These are phyloP conservation scores for Caradrina clavipalpis DNA, from an alignment of 2,888 invertebrate species.

Conservation along the genomic window DNA sequence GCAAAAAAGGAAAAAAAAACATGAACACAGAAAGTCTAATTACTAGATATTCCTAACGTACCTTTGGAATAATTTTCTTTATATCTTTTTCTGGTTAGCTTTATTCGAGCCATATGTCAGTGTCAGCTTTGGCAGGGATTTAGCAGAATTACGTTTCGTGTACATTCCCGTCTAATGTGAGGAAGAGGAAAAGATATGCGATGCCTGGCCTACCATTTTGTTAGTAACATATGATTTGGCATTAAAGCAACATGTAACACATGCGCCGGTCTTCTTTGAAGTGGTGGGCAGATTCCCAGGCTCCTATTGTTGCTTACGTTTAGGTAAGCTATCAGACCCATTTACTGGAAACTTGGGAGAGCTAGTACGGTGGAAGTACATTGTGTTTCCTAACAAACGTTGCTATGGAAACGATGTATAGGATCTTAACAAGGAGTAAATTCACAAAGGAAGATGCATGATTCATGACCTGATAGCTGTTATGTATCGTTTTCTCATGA, in stretches of 20 bases:
- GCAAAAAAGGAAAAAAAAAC: slow-evolving; percentile 6
- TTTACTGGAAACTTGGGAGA: neutral
- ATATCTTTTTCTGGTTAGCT: slow-evolving; percentile 32
- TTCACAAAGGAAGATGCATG: too few relatives aligned
- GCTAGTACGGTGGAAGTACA: too few relatives aligned
- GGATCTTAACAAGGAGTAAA: neutral
- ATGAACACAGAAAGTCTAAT: slow-evolving; percentile 18
- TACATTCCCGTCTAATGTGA: slow-evolving; percentile 36
- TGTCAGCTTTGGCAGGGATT: slow-evolving; percentile 52
- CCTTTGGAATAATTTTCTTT: slow-evolving; percentile 29
- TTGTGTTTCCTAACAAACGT: too few relatives aligned
- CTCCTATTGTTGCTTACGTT: neutral
- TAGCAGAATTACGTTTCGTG: slow-evolving; percentile 44
- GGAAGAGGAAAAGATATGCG: slow-evolving; percentile 33
- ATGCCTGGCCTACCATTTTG: slow-evolving; percentile 19
- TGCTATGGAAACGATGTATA: neutral
- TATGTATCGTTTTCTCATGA: too few relatives aligned
- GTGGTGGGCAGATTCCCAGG: neutral
- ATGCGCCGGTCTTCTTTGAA: neutral
- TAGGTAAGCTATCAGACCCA: neutral
- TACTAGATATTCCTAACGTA: slow-evolving; percentile 18
- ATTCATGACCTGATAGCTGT: too few relatives aligned
- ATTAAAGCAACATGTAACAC: slow-evolving; percentile 1
- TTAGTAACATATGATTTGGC: slow-evolving; percentile 12
- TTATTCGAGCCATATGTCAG: slow-evolving; percentile 40